Evolutionary conservation across 2,888 invertebrate genomes (phyloP).

Genomic region (Brachypalpus laphriformis): DNA sequence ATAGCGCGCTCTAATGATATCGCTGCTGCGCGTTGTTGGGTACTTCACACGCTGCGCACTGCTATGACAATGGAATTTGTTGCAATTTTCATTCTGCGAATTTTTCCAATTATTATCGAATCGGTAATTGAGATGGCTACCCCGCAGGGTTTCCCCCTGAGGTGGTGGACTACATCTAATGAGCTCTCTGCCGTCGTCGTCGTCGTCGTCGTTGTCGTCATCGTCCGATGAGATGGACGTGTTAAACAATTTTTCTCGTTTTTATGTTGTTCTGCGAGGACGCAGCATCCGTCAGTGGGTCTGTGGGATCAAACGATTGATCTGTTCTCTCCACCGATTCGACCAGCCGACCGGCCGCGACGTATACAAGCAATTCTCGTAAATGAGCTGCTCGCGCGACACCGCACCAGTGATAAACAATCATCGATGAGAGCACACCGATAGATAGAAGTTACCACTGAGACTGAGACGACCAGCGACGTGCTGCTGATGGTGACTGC

Average conservation of each 20-base stretch:
- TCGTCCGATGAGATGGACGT: constrained; percentile 52
- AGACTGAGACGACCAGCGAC: neutral
- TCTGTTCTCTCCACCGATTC: constrained; percentile 47
- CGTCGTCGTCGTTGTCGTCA: no score
- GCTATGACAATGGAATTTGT: constrained; percentile 71
- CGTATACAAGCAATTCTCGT: constrained; percentile 63
- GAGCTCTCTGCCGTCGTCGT: constrained; percentile 44
- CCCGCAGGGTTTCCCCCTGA: constrained; percentile 63
- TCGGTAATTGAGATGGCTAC: constrained; percentile 73
- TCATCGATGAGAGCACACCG: constrained; percentile 54
- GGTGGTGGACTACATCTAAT: constrained; percentile 72
- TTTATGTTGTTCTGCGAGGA: constrained; percentile 34
- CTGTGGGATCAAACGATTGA: constrained; percentile 73
- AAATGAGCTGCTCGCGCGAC: constrained; percentile 68
- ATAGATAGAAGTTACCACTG: constrained; percentile 48
- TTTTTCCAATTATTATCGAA: constrained; percentile 75
- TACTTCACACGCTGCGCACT: constrained; percentile 66
- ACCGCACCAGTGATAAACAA: constrained; percentile 65
- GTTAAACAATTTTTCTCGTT: constrained; percentile 73
- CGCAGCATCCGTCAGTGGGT: constrained; percentile 52
- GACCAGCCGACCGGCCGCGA: no score
- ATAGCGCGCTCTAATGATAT: constrained; percentile 53
- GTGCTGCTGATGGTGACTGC: constrained; percentile 5
- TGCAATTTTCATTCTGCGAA: constrained; percentile 74
- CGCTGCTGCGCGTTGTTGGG: neutral